Evolutionary conservation across 1,140 invertebrate species (phyloP), one percentile per base, ranked within the genome.

Genomic region (Pachyrhynchus sulphureomaculatus): DNA sequence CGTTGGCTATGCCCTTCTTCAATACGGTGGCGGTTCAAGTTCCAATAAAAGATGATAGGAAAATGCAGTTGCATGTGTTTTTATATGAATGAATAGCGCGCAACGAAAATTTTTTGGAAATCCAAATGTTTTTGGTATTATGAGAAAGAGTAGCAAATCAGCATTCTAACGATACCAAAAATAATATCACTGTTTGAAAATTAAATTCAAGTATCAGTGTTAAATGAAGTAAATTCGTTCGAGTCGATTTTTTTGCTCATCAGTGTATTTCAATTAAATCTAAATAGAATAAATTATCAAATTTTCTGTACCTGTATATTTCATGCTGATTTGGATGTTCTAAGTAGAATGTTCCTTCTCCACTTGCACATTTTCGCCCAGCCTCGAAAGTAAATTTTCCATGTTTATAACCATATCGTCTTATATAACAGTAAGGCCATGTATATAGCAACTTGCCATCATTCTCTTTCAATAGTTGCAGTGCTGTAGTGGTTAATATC

Each of bases 341-440:
- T 60, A 94, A 78, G 52, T 85, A 86, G 73, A 94, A 94, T 9
- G 85, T 83, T 0, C 92, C 92, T 79, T 92, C 91, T 1, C 92
- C 92, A 3, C 90, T 90, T 60, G 86, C 83, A 77, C 91, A 93
- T 75, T 92, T 93, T 61, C 92, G 80, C 3, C 92, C 92, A n/a
- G 91, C 91, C 82, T 94, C 91, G 77, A 95, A 92, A 15, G 88
- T 91, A 71, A 95, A 94, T 71, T 87, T 90, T 32, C 88, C 88
- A 67, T 87, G 84, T 58, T 86, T 85, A 65, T 90, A 89, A 18
- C 92, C 91, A 77, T 94, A 94, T 54, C 88, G 79, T 51, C 92
- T 82, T 60, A 95, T 93, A 70, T 87, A 92, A 64, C 86, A 84
- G 75, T 91, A 94, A 33, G 91, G 91, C 92, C 92, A 95, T n/a